Conservation (phyloP, 1,140 invertebrate species). For the Zeugodacus cucurbitae region DNA sequence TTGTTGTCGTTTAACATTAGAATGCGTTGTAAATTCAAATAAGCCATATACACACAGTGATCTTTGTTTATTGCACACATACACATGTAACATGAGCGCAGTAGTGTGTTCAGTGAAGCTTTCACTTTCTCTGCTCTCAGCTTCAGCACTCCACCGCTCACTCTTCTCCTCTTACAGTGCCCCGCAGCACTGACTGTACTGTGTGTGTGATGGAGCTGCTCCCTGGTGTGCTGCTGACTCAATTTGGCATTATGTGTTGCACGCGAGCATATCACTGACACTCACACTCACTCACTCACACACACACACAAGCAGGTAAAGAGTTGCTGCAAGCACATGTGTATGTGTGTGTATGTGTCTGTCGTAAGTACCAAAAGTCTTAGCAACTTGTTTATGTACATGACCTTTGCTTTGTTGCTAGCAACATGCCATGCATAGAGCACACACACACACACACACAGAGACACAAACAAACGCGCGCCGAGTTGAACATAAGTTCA, state of each 20-base stretch:
- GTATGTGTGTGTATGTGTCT: background rate
- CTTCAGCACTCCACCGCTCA: background rate
- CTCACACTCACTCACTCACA: background rate
- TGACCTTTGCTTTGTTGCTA: constrained; percentile 7
- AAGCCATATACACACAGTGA: background rate
- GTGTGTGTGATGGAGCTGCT: background rate
- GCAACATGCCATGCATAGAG: background rate
- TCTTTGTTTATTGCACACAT: background rate
- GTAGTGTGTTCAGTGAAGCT: background rate
- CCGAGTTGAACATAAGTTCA: background rate
- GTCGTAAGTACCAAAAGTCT: background rate
- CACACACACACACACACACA: background rate
- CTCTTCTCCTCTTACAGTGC: background rate
- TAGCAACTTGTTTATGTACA: constrained; percentile 33
- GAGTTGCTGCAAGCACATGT: no score
- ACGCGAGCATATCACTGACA: background rate
- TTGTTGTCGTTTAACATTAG: background rate
- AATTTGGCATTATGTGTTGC: background rate
- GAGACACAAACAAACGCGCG: no score
- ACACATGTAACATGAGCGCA: background rate
- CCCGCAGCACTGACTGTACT: background rate
- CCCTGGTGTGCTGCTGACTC: background rate
- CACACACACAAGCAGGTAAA: background rate
- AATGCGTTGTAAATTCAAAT: constrained; percentile 14
- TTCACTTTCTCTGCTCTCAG: background rate